Percentiles rank a stretch among this genome's conserved stretches.
These are phyloP conservation scores for Coendou prehensilis DNA, from an alignment of 2,797 vertebrate species.

Conservation along the genomic window DNA sequence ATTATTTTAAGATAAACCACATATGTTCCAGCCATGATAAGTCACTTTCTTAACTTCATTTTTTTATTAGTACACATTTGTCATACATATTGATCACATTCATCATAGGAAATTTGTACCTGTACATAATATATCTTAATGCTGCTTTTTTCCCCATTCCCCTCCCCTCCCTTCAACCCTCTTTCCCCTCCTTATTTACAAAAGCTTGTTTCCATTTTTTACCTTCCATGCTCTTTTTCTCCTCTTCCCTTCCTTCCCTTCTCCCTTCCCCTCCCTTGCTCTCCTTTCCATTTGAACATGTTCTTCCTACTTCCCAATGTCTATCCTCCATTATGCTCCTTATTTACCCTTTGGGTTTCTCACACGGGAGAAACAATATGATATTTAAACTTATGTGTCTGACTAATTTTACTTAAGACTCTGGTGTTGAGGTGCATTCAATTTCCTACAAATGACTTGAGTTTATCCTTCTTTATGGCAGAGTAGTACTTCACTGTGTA, in stretches of 20 bases:
- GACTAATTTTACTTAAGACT: neutral
- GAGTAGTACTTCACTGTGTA: neutral
- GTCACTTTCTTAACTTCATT: neutral
- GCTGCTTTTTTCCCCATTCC: no score
- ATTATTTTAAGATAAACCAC: neutral
- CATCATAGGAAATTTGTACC: neutral
- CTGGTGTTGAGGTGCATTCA: neutral
- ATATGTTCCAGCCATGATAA: neutral
- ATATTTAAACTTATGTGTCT: neutral
- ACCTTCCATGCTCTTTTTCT: neutral
- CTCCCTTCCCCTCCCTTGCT: no score
- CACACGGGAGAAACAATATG: neutral
- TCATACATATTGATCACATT: neutral
- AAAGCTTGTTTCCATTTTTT: no score
- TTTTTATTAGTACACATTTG: neutral
- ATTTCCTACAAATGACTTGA: neutral
- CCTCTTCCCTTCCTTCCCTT: neutral
- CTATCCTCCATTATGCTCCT: neutral
- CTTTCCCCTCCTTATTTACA: no score
- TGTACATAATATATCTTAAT: neutral
- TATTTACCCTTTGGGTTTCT: neutral
- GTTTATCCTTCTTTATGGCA: neutral
- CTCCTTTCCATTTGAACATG: neutral
- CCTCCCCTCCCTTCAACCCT: no score
- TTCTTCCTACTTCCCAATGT: neutral